Percentiles rank a stretch among this genome's conserved stretches.
phyloP scores from a whole-genome alignment of 2,113 vertebrate genomes.

The Ptyas mucosa region DNA sequence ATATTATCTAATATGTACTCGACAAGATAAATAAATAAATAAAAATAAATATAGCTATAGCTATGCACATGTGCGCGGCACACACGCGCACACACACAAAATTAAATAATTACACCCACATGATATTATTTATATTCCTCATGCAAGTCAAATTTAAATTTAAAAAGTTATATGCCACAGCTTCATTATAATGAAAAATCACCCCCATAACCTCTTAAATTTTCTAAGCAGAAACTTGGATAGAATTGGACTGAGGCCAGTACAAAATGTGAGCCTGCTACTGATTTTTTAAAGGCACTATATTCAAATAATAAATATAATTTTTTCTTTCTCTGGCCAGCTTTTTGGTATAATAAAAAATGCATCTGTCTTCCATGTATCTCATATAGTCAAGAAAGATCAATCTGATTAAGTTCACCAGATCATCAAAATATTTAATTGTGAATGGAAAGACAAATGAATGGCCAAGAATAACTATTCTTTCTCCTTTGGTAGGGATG shows the following conservation, averaged over 20 bases:
- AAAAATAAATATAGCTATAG: neutral
- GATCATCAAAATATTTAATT: neutral
- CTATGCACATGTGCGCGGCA: neutral
- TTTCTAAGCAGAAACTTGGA: neutral
- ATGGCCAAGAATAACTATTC: neutral
- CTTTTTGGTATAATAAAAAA: neutral
- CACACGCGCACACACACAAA: neutral
- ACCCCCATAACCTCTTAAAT: neutral
- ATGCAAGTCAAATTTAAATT: neutral
- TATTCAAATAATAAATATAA: neutral
- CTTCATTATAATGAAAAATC: neutral
- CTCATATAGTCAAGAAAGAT: neutral
- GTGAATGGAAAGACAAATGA: neutral
- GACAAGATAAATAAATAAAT: no score
- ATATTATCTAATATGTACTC: no score
- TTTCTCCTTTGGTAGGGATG: neutral
- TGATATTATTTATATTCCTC: neutral
- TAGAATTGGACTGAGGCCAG: neutral
- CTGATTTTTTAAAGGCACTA: neutral
- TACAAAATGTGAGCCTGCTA: neutral
- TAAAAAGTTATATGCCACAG: neutral
- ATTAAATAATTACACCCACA: neutral
- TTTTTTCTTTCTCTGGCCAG: neutral
- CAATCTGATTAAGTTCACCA: neutral
- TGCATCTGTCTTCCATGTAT: neutral